phyloP scores from a whole-genome alignment of 2,888 invertebrate species.

The Mythimna vitellina region DNA sequence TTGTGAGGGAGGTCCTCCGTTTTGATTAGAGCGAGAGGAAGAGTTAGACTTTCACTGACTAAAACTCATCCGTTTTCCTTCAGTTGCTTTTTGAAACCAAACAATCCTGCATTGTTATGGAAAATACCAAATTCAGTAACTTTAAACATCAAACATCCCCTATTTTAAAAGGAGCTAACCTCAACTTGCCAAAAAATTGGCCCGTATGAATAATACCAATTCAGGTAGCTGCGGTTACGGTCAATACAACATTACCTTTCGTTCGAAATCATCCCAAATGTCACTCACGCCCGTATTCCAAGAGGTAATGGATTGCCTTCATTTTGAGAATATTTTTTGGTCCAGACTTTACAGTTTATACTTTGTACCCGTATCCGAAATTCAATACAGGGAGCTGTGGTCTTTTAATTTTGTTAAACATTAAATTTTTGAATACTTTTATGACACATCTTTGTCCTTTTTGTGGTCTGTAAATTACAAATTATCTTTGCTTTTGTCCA shows the following conservation, averaged over 20 bases:
- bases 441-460: slow-evolving; percentile 12
- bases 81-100: no score
- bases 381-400: slow-evolving; percentile 65
- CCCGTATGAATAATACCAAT: slow-evolving; percentile 80
- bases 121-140: slow-evolving; percentile 1
- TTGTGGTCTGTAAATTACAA: slow-evolving; percentile 43
- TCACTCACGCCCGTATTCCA: slow-evolving; percentile 49
- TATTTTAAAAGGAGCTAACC: slow-evolving; percentile 34
- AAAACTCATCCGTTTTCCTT: no score
- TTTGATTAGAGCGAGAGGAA: no score
- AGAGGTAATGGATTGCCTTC: slow-evolving; percentile 18
- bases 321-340: slow-evolving; percentile 24
- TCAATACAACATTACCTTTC: slow-evolving; percentile 47
- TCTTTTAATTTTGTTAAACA: slow-evolving; percentile 40
- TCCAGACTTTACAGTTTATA: slow-evolving; percentile 18
- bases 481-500: slow-evolving; percentile 24
- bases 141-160: slow-evolving; percentile 8
- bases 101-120: no score
- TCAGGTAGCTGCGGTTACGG: slow-evolving; percentile 78
- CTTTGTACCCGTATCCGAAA: slow-evolving; percentile 58
- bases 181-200: slow-evolving; percentile 67
- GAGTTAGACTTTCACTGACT: no score
- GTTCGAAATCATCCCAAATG: slow-evolving; percentile 30
- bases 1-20: no score
- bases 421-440: slow-evolving; percentile 37